Conservation (phyloP, 2,113 vertebrate species). For the Podilymbus podiceps region DNA sequence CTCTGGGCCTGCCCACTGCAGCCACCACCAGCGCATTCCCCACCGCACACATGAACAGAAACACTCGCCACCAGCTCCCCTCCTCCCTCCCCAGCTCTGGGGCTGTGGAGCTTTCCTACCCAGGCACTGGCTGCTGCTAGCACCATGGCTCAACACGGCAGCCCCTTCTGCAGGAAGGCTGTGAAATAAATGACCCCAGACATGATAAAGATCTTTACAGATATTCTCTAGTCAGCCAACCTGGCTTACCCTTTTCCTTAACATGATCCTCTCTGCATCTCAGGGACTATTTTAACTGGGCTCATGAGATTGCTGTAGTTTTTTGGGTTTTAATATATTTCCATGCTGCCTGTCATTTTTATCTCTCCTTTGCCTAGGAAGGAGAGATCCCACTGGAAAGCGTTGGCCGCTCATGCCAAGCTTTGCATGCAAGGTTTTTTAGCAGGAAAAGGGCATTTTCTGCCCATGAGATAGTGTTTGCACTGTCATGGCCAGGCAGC, state of each 20-base stretch:
- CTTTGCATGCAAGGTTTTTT: neutral
- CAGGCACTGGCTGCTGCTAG: neutral
- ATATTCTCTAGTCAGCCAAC: neutral
- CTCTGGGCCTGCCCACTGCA: accelerated
- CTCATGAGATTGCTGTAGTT: neutral
- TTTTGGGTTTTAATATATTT: neutral
- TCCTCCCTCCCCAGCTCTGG: neutral
- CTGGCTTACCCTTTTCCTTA: neutral
- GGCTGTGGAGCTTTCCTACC: accelerated
- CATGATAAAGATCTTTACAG: neutral
- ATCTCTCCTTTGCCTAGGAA: neutral
- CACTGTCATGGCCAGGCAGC: neutral
- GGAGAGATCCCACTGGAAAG: neutral
- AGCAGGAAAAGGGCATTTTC: neutral
- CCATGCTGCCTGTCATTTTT: neutral
- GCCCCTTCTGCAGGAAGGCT: neutral
- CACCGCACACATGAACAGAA: neutral
- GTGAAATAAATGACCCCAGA: neutral
- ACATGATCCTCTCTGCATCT: neutral
- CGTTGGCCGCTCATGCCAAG: neutral
- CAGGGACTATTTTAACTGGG: neutral
- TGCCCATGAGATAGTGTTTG: neutral
- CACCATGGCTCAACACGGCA: neutral
- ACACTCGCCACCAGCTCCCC: accelerated
- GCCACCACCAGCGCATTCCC: neutral